Conservation (phyloP, 2,888 invertebrate genomes). For the Hydropsyche betteni region DNA sequence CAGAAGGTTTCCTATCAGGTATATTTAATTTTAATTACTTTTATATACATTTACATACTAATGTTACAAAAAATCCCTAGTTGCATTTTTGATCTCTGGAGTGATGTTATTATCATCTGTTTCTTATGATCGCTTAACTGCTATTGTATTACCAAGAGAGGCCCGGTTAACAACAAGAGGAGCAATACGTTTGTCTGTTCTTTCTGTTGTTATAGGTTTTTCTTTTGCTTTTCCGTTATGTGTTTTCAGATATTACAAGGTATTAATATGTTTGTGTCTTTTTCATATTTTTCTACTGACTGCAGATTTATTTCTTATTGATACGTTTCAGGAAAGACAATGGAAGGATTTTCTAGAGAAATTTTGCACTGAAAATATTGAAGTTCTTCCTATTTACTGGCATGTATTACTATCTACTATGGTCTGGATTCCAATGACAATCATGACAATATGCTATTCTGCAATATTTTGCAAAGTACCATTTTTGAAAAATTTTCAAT, state of each 20-base stretch:
- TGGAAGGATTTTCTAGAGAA: conserved; percentile 81
- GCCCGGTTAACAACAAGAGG: conserved; percentile 72
- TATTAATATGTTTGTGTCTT: conserved; percentile 54
- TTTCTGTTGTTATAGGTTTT: conserved; percentile 74
- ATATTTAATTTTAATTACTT: conserved; percentile 49
- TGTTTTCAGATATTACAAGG: conserved; percentile 71
- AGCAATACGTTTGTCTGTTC: conserved; percentile 71
- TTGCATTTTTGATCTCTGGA: conserved; percentile 76
- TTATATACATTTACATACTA: conserved; percentile 54
- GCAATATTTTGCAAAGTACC: conserved; percentile 74
- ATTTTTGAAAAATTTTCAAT: neutral
- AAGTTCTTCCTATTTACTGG: conserved; percentile 77
- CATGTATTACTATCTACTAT: conserved; percentile 77
- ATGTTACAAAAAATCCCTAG: conserved; percentile 66
- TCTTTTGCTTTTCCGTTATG: conserved; percentile 73
- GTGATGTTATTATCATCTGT: conserved; percentile 81
- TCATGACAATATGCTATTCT: conserved; percentile 78
- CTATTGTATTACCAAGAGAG: conserved; percentile 78
- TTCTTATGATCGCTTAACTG: conserved; percentile 84
- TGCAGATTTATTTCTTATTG: conserved; percentile 3
- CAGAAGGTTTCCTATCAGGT: conserved; percentile 82
- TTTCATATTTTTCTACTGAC: neutral
- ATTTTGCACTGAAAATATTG: conserved; percentile 76
- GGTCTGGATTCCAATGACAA: conserved; percentile 76
- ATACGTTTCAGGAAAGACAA: conserved; percentile 67